phyloP scores from a whole-genome alignment of 2,113 vertebrate genomes.

The Psophia crepitans region DNA sequence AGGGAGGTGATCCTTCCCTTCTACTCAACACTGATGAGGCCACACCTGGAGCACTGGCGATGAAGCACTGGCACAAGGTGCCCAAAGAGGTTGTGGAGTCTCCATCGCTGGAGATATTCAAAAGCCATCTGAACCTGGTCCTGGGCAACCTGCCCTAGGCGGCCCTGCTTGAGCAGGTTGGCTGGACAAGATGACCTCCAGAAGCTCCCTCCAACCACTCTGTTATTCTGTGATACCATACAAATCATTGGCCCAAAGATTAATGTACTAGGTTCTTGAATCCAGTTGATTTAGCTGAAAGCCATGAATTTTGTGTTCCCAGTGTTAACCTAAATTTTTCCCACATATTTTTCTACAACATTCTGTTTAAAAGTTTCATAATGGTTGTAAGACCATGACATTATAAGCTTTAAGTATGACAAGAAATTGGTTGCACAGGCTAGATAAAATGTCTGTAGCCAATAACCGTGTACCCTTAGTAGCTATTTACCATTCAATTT shows the following conservation, averaged over 20 bases:
- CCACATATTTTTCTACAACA: neutral
- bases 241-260: neutral
- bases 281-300: neutral
- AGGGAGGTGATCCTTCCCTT: neutral
- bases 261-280: neutral
- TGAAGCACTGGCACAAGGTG: neutral
- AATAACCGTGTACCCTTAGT: neutral
- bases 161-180: rapidly evolving
- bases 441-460: neutral
- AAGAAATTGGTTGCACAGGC: neutral
- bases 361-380: neutral
- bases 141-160: neutral
- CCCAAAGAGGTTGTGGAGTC: neutral
- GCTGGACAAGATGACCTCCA: neutral
- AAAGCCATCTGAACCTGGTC: neutral
- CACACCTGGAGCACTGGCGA: neutral
- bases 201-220: neutral
- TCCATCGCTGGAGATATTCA: neutral
- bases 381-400: neutral
- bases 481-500: neutral
- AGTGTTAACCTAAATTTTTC: neutral
- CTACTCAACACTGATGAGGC: neutral
- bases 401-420: neutral
- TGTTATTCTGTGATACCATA: neutral
- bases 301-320: neutral